These are phyloP conservation scores for Betta splendens DNA, from an alignment of 2,797 vertebrate genomes.

Conservation along the genomic window DNA sequence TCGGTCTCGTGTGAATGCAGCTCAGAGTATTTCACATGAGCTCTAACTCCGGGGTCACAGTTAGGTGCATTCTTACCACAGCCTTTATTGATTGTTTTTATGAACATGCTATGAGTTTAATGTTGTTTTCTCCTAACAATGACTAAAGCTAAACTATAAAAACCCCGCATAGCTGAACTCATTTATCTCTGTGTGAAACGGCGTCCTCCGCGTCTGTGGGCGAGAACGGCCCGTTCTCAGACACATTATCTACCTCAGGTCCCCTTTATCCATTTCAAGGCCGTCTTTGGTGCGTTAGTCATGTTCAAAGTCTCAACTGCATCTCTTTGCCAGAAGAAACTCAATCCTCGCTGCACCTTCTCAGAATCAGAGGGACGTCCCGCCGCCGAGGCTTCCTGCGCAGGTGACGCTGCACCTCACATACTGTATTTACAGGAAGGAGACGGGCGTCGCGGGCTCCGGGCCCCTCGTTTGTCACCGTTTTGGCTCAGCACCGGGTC, in stretches of 20 bases:
- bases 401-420: constrained; percentile 46
- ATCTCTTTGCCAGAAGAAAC: constrained; percentile 59
- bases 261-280: constrained; percentile 39
- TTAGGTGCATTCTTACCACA: too few species aligned
- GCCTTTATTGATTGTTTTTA: too few species aligned
- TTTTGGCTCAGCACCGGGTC: constrained; percentile 40
- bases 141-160: constrained; percentile 24
- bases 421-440: constrained; percentile 50
- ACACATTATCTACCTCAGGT: constrained; percentile 44
- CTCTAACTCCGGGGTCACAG: too few species aligned
- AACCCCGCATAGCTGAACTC: constrained; percentile 30
- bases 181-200: constrained; percentile 41
- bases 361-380: constrained; percentile 37
- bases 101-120: neutral
- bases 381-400: constrained; percentile 53
- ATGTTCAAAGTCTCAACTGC: constrained; percentile 69
- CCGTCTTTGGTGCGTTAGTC: constrained; percentile 41
- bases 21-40: too few species aligned
- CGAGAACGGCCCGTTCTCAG: constrained; percentile 29
- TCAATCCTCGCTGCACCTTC: constrained; percentile 54
- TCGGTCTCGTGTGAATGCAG: too few species aligned
- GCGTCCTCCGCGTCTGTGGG: constrained; percentile 6
- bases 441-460: constrained; percentile 9
- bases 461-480: constrained; percentile 42
- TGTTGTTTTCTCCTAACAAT: constrained; percentile 7